These are phyloP conservation scores for Elaeidobius kamerunicus DNA, from an alignment of 2,888 invertebrate genomes.

Conservation along the genomic window DNA sequence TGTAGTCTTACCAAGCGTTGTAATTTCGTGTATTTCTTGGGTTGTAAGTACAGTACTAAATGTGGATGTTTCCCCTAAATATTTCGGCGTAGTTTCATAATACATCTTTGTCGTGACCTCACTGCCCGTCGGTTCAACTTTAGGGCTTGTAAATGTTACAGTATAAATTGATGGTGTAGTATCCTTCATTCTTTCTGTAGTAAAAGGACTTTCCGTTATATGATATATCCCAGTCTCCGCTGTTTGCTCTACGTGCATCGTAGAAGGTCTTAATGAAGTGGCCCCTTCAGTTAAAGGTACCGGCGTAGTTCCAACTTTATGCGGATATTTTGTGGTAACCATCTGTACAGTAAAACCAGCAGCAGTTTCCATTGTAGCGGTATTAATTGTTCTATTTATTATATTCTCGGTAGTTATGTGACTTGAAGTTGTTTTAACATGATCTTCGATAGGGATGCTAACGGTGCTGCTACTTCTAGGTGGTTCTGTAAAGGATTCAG, in stretches of 20 bases:
- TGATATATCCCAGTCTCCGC: conserved; percentile 15
- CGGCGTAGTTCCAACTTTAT: background rate
- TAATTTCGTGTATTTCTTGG: conserved; percentile 25
- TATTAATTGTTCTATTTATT: background rate
- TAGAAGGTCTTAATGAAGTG: background rate
- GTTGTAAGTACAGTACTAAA: conserved; percentile 26
- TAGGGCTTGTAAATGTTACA: conserved; percentile 19
- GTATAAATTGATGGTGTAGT: conserved; percentile 12
- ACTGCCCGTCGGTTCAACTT: background rate
- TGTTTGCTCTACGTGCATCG: conserved; percentile 20
- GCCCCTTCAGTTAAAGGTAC: conserved; percentile 2
- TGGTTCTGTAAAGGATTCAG: conserved; percentile 3
- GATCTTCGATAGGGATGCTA: conserved; percentile 8
- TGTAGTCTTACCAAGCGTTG: conserved; percentile 23
- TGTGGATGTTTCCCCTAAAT: conserved; percentile 14
- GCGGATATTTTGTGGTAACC: background rate
- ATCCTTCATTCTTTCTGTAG: conserved; percentile 8
- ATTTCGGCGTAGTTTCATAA: conserved; percentile 15
- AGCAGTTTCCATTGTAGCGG: conserved; percentile 13
- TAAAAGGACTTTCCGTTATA: conserved; percentile 11
- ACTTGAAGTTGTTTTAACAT: background rate
- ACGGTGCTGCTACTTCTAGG: background rate
- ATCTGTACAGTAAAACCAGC: conserved; percentile 6
- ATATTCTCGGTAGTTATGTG: background rate
- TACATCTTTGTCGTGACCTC: conserved; percentile 7